Conservation (phyloP, 2,797 vertebrate genomes). For the Dallia pectoralis region DNA sequence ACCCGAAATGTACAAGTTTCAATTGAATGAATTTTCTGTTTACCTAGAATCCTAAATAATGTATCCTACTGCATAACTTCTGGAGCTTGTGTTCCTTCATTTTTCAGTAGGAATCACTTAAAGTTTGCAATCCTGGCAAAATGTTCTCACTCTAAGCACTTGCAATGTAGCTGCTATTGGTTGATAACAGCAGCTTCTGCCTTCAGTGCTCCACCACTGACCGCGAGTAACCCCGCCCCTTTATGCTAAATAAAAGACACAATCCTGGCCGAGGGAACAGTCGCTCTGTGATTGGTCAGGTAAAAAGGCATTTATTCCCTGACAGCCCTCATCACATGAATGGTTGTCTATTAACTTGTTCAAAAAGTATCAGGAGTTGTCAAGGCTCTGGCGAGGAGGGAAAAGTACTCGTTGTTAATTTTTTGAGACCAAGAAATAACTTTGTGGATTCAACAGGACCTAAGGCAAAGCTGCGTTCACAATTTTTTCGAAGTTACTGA, state of each 20-base stretch:
- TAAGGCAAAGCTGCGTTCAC: constrained; percentile 63
- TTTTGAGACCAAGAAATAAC: constrained; percentile 83
- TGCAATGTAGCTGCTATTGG: constrained; percentile 81
- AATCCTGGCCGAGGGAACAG: constrained; percentile 84
- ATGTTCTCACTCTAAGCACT: constrained; percentile 75
- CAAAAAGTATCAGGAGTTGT: constrained; percentile 99
- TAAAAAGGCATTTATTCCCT: constrained; percentile 96
- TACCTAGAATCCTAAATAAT: constrained; percentile 1
- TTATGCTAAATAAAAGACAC: constrained; percentile 89
- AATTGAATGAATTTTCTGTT: constrained; percentile 1
- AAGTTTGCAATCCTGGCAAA: constrained; percentile 21
- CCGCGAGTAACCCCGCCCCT: constrained; percentile 80
- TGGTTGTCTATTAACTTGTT: constrained; percentile 99
- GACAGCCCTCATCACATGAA: constrained; percentile 99
- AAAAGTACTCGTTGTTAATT: constrained; percentile 87
- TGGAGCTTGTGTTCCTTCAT: constrained; percentile 12
- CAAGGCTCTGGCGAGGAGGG: constrained; percentile 87
- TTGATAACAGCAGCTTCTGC: constrained; percentile 71
- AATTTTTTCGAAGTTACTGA: constrained; percentile 62
- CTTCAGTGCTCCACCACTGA: constrained; percentile 43
- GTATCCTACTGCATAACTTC: background rate
- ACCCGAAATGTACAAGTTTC: background rate
- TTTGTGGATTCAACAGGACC: constrained; percentile 73
- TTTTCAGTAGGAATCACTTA: constrained; percentile 12
- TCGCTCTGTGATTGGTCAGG: constrained; percentile 88